These are phyloP conservation scores for Notarius lentiginosus DNA, from an alignment of 2,113 vertebrate genomes.

Conservation along the genomic window DNA sequence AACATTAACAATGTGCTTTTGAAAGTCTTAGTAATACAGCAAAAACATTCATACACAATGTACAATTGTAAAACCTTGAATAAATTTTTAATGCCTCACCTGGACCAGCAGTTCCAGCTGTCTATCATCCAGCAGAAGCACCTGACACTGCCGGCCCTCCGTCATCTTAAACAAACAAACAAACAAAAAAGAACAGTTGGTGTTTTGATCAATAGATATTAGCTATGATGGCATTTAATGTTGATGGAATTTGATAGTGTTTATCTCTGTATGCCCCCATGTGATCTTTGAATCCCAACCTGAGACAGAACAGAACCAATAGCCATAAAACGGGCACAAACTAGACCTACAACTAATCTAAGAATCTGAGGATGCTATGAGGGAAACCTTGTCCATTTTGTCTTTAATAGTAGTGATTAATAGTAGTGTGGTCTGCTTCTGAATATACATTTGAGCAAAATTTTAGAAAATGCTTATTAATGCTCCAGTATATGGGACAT, in stretches of 20 bases:
- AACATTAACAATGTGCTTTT: background rate
- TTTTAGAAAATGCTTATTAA: background rate
- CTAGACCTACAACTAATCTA: background rate
- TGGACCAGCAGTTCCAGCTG: constrained; percentile 96
- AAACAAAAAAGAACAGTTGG: constrained; percentile 5
- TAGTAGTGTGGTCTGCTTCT: background rate
- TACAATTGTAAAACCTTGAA: background rate
- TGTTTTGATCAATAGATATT: background rate
- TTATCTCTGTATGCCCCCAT: background rate
- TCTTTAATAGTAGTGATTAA: constrained; percentile 31
- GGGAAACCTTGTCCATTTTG: background rate
- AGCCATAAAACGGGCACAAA: background rate
- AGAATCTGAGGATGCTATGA: constrained; percentile 4
- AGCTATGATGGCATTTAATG: background rate
- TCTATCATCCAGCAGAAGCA: constrained; percentile 90
- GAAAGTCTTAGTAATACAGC: background rate
- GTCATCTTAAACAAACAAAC: constrained; percentile 79
- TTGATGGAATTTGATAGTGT: background rate
- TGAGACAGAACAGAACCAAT: background rate
- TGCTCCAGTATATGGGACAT: background rate
- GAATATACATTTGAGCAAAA: background rate
- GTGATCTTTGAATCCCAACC: background rate
- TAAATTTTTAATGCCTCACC: constrained; percentile 66
- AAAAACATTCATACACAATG: background rate
- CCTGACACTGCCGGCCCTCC: constrained; percentile 90